Percentiles rank a stretch among this genome's conserved stretches.
Evolutionary conservation across 2,888 invertebrate genomes (phyloP).

Genomic region (Nebria brevicollis): DNA sequence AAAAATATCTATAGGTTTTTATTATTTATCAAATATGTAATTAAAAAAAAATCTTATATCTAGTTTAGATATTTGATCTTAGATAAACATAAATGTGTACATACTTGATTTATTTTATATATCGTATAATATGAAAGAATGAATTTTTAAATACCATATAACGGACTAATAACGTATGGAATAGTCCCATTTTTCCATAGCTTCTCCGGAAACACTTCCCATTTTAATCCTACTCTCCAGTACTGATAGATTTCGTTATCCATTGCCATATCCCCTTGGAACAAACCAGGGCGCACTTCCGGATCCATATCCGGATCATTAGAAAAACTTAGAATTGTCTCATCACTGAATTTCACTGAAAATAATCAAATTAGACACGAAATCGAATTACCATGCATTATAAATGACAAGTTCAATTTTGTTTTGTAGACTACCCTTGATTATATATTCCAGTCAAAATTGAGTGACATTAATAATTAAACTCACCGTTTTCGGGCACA

Average conservation of each 20-base stretch:
- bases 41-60: too few species aligned
- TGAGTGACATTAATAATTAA: constrained; percentile 32
- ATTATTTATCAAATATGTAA: too few species aligned
- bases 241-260: constrained; percentile 70
- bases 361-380: constrained; percentile 11
- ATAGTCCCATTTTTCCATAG: constrained; percentile 73
- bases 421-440: constrained; percentile 20
- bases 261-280: constrained; percentile 76
- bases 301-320: constrained; percentile 65
- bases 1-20: too few species aligned
- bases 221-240: constrained; percentile 72
- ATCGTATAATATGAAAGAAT: too few species aligned
- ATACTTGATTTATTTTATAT: too few species aligned
- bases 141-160: constrained; percentile 63
- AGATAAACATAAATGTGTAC: too few species aligned
- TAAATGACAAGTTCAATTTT: background rate
- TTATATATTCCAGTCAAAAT: constrained; percentile 19
- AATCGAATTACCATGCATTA: background rate
- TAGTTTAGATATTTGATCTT: too few species aligned
- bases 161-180: constrained; percentile 72
- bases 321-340: constrained; percentile 48
- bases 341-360: constrained; percentile 50
- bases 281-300: constrained; percentile 73
- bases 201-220: constrained; percentile 73
- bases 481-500: constrained; percentile 63